Percentiles rank a stretch among this genome's conserved stretches.
These are phyloP conservation scores for Zonitis immaculata DNA, from an alignment of 2,888 invertebrate genomes.

Conservation along the genomic window DNA sequence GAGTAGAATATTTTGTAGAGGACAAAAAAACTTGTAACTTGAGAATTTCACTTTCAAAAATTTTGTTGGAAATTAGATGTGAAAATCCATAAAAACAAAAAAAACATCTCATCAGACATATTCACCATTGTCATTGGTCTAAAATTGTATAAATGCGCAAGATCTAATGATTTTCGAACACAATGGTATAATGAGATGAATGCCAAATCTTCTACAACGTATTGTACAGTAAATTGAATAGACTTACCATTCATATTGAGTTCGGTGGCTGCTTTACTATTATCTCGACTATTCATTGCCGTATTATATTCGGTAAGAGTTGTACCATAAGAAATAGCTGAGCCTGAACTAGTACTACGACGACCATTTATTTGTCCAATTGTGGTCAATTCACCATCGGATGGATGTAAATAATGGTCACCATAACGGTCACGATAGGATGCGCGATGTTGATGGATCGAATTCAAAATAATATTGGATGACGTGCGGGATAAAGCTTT, in stretches of 20 bases:
- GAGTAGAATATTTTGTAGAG: too few species aligned
- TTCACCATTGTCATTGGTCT: too few species aligned
- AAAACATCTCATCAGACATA: too few species aligned
- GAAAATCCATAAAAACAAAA: too few species aligned
- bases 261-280: slow-evolving; percentile 63
- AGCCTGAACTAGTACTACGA: slow-evolving; percentile 57
- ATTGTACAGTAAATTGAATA: neutral
- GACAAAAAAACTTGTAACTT: too few species aligned
- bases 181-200: too few species aligned
- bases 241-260: slow-evolving; percentile 66
- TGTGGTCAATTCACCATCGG: slow-evolving; percentile 53
- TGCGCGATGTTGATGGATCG: slow-evolving; percentile 76
- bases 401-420: slow-evolving; percentile 57
- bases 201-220: neutral
- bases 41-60: too few species aligned
- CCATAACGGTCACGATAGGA: slow-evolving; percentile 53
- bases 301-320: slow-evolving; percentile 46
- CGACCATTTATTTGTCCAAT: slow-evolving; percentile 56
- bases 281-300: slow-evolving; percentile 48
- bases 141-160: too few species aligned
- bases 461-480: slow-evolving; percentile 78
- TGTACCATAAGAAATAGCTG: slow-evolving; percentile 51
- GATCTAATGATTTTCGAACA: too few species aligned
- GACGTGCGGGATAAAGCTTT: slow-evolving; percentile 81
- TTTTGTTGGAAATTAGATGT: too few species aligned